Conservation (phyloP, 2,113 vertebrate genomes). For the Dromiciops gliroides region DNA sequence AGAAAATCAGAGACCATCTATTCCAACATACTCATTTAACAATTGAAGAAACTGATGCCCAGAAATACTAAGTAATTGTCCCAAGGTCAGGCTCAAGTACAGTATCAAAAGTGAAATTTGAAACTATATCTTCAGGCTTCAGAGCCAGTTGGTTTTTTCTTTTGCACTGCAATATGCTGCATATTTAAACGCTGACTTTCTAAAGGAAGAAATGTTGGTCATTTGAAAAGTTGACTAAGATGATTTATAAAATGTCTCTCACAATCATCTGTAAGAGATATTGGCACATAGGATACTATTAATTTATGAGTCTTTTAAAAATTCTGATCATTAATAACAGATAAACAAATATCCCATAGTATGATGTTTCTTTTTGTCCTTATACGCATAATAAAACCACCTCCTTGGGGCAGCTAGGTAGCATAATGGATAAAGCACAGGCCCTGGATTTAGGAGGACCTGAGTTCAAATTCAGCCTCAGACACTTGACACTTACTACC, state of each 20-base stretch:
- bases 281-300: not conserved
- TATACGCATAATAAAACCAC: not conserved
- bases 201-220: not conserved
- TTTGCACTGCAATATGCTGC: not conserved
- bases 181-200: not conserved
- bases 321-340: not conserved
- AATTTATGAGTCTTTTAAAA: not conserved
- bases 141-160: not conserved
- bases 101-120: not conserved
- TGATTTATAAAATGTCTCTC: not conserved
- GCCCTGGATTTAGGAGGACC: too few relatives aligned
- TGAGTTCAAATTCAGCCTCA: too few relatives aligned
- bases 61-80: not conserved
- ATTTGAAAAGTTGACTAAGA: not conserved
- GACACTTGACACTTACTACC: too few relatives aligned
- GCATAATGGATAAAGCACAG: too few relatives aligned
- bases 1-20: not conserved
- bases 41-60: not conserved
- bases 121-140: not conserved
- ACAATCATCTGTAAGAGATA: not conserved
- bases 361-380: not conserved
- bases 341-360: not conserved
- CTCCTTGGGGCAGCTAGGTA: too few relatives aligned
- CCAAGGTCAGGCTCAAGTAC: not conserved
- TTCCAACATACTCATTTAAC: not conserved